These are phyloP conservation scores for Parauchenoglanis punctatus DNA, from an alignment of 2,797 vertebrate species.

Conservation along the genomic window DNA sequence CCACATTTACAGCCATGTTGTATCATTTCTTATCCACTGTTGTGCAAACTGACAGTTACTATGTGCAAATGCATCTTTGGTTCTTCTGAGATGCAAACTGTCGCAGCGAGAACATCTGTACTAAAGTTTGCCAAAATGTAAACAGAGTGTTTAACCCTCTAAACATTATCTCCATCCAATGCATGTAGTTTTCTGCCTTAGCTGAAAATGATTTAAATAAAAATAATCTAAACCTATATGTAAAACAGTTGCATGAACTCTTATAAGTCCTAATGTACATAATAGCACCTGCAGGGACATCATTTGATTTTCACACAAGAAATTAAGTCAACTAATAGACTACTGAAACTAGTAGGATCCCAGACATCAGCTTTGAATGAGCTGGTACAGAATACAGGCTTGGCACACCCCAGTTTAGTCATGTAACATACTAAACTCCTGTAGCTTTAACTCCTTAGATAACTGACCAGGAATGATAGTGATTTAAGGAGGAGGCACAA, in stretches of 20 bases:
- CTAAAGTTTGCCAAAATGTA: background rate
- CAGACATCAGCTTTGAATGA: background rate
- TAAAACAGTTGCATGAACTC: background rate
- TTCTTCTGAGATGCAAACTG: background rate
- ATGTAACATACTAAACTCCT: conserved; percentile 7
- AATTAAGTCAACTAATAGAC: background rate
- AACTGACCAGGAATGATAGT: conserved; percentile 21
- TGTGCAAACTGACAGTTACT: background rate
- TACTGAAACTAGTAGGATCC: background rate
- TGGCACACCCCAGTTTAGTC: background rate
- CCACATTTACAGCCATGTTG: background rate
- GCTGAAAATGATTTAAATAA: background rate
- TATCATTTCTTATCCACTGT: background rate
- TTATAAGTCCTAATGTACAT: conserved; percentile 1
- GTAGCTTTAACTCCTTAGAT: conserved; percentile 19
- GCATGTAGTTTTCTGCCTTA: background rate
- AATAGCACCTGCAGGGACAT: background rate
- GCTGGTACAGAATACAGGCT: conserved; percentile 1
- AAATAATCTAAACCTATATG: background rate
- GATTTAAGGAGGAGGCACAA: conserved; percentile 32
- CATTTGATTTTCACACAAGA: background rate
- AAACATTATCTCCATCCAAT: background rate
- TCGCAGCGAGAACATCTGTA: background rate
- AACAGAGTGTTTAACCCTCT: background rate
- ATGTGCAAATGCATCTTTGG: background rate